Base-by-base conservation (phyloP, 2,797 vertebrate species). In the Poeciliopsis gracilis region DNA sequence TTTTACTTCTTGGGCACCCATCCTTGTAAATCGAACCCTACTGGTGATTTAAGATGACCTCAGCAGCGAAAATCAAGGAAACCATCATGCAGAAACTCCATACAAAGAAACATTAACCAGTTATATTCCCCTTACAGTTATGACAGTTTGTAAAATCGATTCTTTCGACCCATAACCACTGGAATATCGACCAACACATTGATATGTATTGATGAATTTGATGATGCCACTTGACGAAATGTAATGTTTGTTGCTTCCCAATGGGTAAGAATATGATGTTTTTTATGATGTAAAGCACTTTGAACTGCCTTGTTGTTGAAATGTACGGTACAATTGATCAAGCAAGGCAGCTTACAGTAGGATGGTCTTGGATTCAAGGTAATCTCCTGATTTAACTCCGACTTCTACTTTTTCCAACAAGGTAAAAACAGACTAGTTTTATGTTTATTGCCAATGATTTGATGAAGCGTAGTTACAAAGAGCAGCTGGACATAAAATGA, bases 41-140 rank as follows among this genome's bases (percentile, higher is more conserved):
- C 13, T 61, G 13, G 28, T 61, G 57, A 61, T 33, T 33, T 66
- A 8, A 38, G 33, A 20, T 18, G 30, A 18, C 38, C 66, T 25
- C 8, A 25, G 63, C 63, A 76, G 81, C 88, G 91, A 93, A 93
- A 88, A 90, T 86, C 84, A 82, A 85, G 85, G 83, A 73, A 79
- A 76, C 23, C 53, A 59, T 72, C 28, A 16, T 43, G 15, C 77
- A 43, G 71, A 75, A 87, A 75, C 30, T 30, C 69, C 67, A 45
- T 13, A 47, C 77, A 82, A 72, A 75, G 41, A n/a, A 76, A 72
- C 59, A 69, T 73, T 47, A 67, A 28, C 5, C n/a, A 6, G 41
- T 33, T 45, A 66, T 77, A 46, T 71, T 74, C 51, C 16, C 4
- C 55, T 20, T 63, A 30, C 38, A 45, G 18, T 71, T 73, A 33